Conservation (phyloP, 2,888 invertebrate genomes). For the Nineta flava region DNA sequence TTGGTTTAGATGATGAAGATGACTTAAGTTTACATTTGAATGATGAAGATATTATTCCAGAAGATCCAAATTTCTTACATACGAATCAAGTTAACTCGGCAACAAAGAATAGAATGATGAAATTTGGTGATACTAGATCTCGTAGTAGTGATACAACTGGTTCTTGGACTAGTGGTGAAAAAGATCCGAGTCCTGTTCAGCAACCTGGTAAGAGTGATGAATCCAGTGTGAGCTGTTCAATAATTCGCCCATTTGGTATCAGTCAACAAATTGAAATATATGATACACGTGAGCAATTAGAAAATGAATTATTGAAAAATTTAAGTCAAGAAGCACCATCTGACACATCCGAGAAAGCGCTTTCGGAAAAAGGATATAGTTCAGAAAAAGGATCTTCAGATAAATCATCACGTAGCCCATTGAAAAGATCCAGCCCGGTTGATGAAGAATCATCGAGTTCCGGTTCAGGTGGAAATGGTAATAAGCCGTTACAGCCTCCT, state of each 20-base stretch:
- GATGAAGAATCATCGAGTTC: slow-evolving; percentile 24
- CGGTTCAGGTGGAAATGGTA: slow-evolving; percentile 7
- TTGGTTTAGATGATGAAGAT: slow-evolving; percentile 38
- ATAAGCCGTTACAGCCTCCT: not conserved
- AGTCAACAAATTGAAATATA: slow-evolving; percentile 55
- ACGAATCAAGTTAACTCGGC: not conserved
- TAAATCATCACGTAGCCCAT: slow-evolving; percentile 22
- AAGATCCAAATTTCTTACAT: not conserved
- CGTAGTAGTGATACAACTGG: slow-evolving; percentile 58
- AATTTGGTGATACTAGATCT: slow-evolving; percentile 57
- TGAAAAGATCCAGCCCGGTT: slow-evolving; percentile 28
- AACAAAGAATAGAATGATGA: slow-evolving; percentile 34
- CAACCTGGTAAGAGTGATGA: slow-evolving; percentile 51
- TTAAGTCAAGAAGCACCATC: slow-evolving; percentile 1
- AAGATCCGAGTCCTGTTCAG: slow-evolving; percentile 42
- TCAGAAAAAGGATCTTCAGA: slow-evolving; percentile 1
- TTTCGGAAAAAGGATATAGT: not conserved
- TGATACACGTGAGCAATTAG: slow-evolving; percentile 44
- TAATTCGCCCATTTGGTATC: slow-evolving; percentile 61
- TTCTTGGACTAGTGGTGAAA: slow-evolving; percentile 68
- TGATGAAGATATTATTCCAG: slow-evolving; percentile 5
- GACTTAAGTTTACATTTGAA: slow-evolving; percentile 11
- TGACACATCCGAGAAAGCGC: slow-evolving; percentile 13
- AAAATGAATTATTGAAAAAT: slow-evolving; percentile 29
- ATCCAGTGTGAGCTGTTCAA: slow-evolving; percentile 62